phyloP scores from a whole-genome alignment of 2,113 vertebrate genomes.

The Hyaena hyaena region DNA sequence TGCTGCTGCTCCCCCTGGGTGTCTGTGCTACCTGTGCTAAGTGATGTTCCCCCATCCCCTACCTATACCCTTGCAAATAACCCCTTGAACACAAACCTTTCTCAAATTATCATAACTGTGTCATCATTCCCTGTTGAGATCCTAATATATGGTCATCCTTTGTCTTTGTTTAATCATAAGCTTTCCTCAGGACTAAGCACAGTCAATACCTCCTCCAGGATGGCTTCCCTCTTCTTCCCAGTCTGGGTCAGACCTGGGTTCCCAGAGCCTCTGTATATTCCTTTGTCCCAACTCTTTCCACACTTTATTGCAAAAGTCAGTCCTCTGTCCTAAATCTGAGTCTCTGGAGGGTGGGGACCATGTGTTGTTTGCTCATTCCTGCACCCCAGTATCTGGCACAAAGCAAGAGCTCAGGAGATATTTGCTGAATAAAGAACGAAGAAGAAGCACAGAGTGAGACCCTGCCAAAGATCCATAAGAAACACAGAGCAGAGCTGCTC shows the following conservation, averaged over 20 bases:
- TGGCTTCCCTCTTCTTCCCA: neutral
- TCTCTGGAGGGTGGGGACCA: neutral
- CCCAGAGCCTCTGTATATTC: neutral
- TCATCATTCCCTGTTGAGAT: neutral
- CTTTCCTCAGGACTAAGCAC: neutral
- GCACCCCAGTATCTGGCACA: conserved; percentile 22
- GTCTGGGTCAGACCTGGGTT: neutral
- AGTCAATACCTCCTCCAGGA: conserved; percentile 6
- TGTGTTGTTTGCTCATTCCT: neutral
- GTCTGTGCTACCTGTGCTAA: neutral
- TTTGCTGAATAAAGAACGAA: conserved; percentile 24
- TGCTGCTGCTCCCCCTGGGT: neutral
- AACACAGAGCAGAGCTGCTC: too few species aligned
- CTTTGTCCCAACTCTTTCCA: neutral
- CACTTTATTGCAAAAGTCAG: neutral
- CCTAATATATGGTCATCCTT: neutral
- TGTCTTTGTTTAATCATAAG: neutral
- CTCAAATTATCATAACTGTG: neutral
- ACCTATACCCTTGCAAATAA: neutral
- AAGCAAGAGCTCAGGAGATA: conserved; percentile 23
- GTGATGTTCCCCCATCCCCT: too few species aligned
- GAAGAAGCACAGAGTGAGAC: neutral
- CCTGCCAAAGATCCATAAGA: neutral
- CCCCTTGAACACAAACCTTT: neutral
- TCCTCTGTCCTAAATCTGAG: conserved; percentile 22